Conservation (phyloP, 2,797 vertebrate species). For the Ispidina lecontei region DNA sequence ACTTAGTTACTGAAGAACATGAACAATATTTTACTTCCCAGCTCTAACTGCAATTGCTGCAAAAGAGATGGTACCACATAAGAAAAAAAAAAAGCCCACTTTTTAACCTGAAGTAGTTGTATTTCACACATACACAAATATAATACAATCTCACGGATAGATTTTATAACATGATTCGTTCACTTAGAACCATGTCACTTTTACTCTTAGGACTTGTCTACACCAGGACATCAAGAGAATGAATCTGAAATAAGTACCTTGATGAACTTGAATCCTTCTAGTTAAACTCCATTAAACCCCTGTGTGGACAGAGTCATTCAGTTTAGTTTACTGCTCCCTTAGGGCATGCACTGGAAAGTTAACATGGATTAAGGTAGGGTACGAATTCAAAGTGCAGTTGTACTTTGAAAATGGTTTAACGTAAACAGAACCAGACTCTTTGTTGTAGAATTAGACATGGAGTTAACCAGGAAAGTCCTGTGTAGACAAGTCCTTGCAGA, state of each 20-base stretch:
- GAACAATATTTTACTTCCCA: neutral
- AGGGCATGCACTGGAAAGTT: conserved; percentile 58
- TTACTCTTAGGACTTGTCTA: conserved; percentile 21
- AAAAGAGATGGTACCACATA: neutral
- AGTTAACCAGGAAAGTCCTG: conserved; percentile 60
- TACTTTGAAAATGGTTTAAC: conserved; percentile 70
- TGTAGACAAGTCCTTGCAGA: conserved; percentile 53
- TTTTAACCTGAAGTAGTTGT: neutral
- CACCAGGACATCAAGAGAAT: conserved; percentile 45
- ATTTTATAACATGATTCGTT: neutral
- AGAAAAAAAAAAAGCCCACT: neutral
- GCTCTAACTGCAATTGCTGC: neutral
- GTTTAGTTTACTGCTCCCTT: conserved; percentile 63
- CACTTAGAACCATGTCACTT: neutral
- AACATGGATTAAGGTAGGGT: conserved; percentile 57
- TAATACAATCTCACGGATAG: neutral
- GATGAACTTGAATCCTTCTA: conserved; percentile 49
- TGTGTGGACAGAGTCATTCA: conserved; percentile 49
- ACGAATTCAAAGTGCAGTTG: conserved; percentile 60
- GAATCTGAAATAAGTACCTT: conserved; percentile 30
- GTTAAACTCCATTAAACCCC: conserved; percentile 66
- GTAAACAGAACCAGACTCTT: conserved; percentile 66
- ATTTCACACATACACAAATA: neutral
- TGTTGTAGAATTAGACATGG: conserved; percentile 58
- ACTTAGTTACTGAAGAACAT: neutral